Base-by-base conservation (phyloP, 2,797 vertebrate genomes). In the Toxotes lorentzi region DNA sequence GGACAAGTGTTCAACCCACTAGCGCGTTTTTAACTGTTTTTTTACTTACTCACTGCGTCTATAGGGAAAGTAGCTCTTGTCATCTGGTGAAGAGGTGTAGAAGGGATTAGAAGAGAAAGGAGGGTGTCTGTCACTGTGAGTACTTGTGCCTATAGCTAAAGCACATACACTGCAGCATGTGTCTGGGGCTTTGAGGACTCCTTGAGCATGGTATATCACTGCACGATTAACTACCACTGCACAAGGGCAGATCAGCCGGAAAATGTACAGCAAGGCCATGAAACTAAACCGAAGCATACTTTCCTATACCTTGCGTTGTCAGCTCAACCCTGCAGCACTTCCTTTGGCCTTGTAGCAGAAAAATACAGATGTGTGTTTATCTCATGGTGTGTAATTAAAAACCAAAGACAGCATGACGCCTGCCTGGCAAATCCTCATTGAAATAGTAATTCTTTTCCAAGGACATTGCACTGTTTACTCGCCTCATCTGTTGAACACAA, bases 351-450 rank as follows among this genome's bases (percentile, higher is more conserved):
- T 90, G 76, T 34, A 70, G 87, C 66, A 13, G 57, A 83, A 63
- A 73, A 81, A 82, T 81, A 79, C 85, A 87, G 74, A 81, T 80
- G 83, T 82, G 67, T 35, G 64, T 75, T 84, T 74, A 68, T 89
- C 78, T 82, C 78, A 53, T 13, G 24, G 70, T 66, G 76, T 82
- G 73, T 88, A 90, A 92, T 91, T 93, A 89, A 92, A 91, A 91
- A 79, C 73, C 72, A 84, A 82, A 89, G 83, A 70, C 87, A 83
- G 81, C 73, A 56, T 67, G 76, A 67, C 6, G 45, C 79, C 76
- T 48, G 63, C 70, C 76, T 80, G 73, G 70, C 70, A 86, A 90
- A 78, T 48, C 62, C 62, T 76, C 69, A 51, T 54, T 84, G 82
- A 86, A 91, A 87, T 62, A 79, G 83, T 76, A 71, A 88, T 85